Evolutionary conservation across 1,140 invertebrate genomes (phyloP).

Genomic region (Hycleus phaleratus): DNA sequence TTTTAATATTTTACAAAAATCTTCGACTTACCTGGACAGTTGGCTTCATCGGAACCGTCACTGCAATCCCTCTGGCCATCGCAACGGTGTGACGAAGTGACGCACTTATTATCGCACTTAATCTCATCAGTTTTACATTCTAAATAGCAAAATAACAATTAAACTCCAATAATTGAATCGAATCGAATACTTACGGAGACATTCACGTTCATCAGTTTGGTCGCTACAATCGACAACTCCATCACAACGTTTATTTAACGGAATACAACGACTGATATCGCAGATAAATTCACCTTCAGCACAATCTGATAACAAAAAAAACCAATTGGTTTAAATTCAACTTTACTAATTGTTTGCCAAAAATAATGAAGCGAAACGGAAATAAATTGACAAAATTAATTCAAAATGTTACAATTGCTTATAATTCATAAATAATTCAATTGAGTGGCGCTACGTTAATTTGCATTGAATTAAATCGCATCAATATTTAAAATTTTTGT

Average conservation of each 20-base stretch:
- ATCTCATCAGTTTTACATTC: conserved; percentile 50
- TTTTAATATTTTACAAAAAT: too few species aligned
- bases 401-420: neutral
- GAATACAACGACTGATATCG: conserved; percentile 50
- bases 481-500: too few species aligned
- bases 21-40: conserved; percentile 44
- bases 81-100: conserved; percentile 52
- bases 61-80: conserved; percentile 58
- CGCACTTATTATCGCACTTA: conserved; percentile 51
- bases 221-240: conserved; percentile 60
- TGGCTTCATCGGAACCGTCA: conserved; percentile 60
- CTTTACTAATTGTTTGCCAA: neutral
- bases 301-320: conserved; percentile 44
- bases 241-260: conserved; percentile 51
- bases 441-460: too few species aligned
- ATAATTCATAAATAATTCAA: neutral
- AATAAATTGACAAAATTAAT: neutral
- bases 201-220: conserved; percentile 54
- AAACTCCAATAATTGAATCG: neutral
- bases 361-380: neutral
- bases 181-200: conserved; percentile 35
- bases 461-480: too few species aligned
- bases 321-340: conserved; percentile 16
- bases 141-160: conserved; percentile 30
- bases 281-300: conserved; percentile 51